phyloP scores from a whole-genome alignment of 2,888 invertebrate species.

The Cancer borealis region DNA sequence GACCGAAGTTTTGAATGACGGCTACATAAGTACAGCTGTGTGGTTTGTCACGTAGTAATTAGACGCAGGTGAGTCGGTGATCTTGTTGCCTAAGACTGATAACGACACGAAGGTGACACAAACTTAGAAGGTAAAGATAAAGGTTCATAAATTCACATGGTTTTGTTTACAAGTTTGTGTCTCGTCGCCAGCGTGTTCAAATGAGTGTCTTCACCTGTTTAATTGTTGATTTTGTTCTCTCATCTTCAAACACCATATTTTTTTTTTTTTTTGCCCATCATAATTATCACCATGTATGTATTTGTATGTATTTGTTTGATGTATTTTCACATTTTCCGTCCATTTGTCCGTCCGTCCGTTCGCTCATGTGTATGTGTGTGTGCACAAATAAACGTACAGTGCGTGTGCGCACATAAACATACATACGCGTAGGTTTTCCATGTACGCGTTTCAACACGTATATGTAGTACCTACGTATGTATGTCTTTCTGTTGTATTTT shows the following conservation, averaged over 20 bases:
- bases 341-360: background rate
- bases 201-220: background rate
- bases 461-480: background rate
- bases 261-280: background rate
- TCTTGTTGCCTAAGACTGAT: background rate
- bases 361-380: background rate
- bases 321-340: background rate
- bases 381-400: no score
- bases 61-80: background rate
- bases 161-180: background rate
- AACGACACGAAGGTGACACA: background rate
- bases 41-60: background rate
- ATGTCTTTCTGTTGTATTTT: background rate
- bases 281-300: background rate
- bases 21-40: background rate
- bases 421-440: background rate
- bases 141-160: background rate
- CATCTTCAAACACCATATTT: background rate
- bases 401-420: background rate
- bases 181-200: background rate
- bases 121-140: background rate
- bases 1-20: background rate
- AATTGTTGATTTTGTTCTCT: background rate
- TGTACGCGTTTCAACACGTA: background rate
- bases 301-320: constrained; percentile 35